phyloP scores from a whole-genome alignment of 2,113 vertebrate species.

The Colinus virginianus region DNA sequence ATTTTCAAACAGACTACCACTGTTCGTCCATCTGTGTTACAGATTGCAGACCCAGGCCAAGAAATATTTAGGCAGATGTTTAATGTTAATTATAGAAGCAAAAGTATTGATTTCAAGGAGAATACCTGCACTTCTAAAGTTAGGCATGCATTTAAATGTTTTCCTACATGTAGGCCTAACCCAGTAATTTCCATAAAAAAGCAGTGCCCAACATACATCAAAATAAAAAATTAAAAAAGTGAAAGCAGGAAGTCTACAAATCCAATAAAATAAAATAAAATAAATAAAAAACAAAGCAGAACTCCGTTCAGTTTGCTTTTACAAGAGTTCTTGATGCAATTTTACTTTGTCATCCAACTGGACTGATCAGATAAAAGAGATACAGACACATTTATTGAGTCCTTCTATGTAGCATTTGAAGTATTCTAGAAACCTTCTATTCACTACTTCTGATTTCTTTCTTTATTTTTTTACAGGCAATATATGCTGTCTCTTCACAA shows the following conservation, averaged over 20 bases:
- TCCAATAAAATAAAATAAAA: neutral
- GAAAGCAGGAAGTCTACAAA: neutral
- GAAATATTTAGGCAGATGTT: slow-evolving; percentile 49
- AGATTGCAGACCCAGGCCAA: slow-evolving; percentile 4
- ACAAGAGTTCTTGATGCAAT: neutral
- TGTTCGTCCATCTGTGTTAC: slow-evolving; percentile 44
- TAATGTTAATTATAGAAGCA: slow-evolving; percentile 29
- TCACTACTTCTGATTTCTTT: neutral
- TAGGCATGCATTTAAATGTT: neutral
- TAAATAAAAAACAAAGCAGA: rapidly evolving
- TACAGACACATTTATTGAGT: neutral
- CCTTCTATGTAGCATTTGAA: neutral
- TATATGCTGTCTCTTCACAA: neutral
- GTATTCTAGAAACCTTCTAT: slow-evolving; percentile 5
- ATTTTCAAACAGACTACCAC: slow-evolving; percentile 38
- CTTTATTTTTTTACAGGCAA: slow-evolving; percentile 7
- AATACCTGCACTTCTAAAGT: neutral
- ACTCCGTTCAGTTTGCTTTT: neutral
- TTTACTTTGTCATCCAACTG: neutral
- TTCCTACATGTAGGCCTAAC: neutral
- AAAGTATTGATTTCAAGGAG: neutral
- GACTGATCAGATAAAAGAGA: neutral
- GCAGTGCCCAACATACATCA: neutral
- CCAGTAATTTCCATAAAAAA: neutral
- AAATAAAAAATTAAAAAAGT: neutral